Evolutionary conservation across 2,113 vertebrate genomes (phyloP).

Genomic region (Syngnathus scovelli): DNA sequence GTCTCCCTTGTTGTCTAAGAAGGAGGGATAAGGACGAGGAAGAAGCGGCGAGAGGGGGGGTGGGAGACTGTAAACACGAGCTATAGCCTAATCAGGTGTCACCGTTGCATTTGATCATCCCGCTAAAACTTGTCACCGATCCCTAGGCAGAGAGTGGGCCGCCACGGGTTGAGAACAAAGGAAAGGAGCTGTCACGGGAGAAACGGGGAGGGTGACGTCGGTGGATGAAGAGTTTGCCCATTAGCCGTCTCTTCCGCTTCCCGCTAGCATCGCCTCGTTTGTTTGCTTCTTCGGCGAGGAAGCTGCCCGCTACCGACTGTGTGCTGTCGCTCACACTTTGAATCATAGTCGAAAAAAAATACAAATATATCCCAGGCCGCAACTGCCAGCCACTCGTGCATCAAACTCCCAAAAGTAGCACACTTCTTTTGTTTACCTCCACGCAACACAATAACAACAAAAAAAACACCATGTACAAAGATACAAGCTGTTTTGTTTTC

Average conservation of each 20-base stretch:
- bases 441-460: slow-evolving; percentile 12
- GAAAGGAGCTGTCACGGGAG: slow-evolving; percentile 81
- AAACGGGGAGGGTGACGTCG: slow-evolving; percentile 66
- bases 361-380: slow-evolving; percentile 37
- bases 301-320: slow-evolving; percentile 61
- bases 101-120: slow-evolving; percentile 88
- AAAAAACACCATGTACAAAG: slow-evolving; percentile 29
- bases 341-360: slow-evolving; percentile 40
- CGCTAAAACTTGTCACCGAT: slow-evolving; percentile 87
- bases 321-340: slow-evolving; percentile 55
- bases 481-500: slow-evolving; percentile 43
- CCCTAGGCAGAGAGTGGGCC: slow-evolving; percentile 83
- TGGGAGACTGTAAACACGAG: slow-evolving; percentile 84
- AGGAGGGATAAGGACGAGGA: slow-evolving; percentile 52
- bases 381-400: slow-evolving; percentile 30
- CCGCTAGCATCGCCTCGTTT: slow-evolving; percentile 30
- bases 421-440: slow-evolving; percentile 38
- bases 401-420: slow-evolving; percentile 34
- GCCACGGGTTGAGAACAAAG: slow-evolving; percentile 80
- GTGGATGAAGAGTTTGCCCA: slow-evolving; percentile 81
- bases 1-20: slow-evolving; percentile 80
- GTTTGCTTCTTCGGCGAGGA: slow-evolving; percentile 39
- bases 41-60: slow-evolving; percentile 37
- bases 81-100: slow-evolving; percentile 90
- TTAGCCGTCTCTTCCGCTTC: slow-evolving; percentile 73